Conservation (phyloP, 2,888 invertebrate species). For the Limenitis camilla region DNA sequence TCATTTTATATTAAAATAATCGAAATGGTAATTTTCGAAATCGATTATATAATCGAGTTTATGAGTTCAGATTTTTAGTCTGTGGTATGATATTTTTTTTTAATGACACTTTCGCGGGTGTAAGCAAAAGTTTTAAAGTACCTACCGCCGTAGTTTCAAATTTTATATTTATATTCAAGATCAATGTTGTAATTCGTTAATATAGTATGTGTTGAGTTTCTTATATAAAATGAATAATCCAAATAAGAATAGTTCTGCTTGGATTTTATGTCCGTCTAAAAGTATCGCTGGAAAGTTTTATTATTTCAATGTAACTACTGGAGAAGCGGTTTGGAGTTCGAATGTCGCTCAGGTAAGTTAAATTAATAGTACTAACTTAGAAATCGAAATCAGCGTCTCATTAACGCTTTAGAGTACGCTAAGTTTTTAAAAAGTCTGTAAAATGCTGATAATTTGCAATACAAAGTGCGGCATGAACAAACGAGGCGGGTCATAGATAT, state of each 20-base stretch:
- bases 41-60: neutral
- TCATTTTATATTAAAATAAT: too few species aligned
- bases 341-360: slow-evolving; percentile 39
- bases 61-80: neutral
- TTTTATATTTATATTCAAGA: neutral
- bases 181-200: neutral
- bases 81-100: neutral
- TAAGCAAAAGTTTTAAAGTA: neutral
- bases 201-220: neutral
- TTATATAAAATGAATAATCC: slow-evolving; percentile 1
- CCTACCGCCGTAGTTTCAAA: neutral
- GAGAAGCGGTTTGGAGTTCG: slow-evolving; percentile 48
- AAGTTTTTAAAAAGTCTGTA: too few species aligned
- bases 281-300: slow-evolving; percentile 54
- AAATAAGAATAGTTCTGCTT: slow-evolving; percentile 35
- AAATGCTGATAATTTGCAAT: too few species aligned
- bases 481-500: too few species aligned
- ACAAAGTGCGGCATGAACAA: too few species aligned
- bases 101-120: slow-evolving; percentile 5
- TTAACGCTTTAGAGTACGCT: too few species aligned
- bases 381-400: too few species aligned
- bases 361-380: neutral
- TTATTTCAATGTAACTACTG: slow-evolving; percentile 51
- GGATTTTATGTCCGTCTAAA: slow-evolving; percentile 54
- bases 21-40: too few species aligned